Conservation (phyloP, 2,888 invertebrate species). For the Hyposoter dolosus region DNA sequence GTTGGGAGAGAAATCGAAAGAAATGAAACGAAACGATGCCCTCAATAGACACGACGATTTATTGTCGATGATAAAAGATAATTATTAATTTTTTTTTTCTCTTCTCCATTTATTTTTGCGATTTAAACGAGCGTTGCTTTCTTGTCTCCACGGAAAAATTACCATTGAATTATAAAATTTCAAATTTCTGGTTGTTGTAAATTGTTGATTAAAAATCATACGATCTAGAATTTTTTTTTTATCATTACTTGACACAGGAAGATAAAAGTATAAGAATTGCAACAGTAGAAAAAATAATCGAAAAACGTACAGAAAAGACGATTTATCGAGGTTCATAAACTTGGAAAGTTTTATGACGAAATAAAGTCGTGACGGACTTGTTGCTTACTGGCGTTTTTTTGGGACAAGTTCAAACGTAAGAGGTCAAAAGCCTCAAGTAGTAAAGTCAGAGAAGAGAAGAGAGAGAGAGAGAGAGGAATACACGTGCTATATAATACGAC, state of each 20-base stretch:
- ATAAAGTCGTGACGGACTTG: background rate
- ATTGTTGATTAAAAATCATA: background rate
- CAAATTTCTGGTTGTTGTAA: background rate
- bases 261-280: background rate
- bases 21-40: background rate
- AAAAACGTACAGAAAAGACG: background rate
- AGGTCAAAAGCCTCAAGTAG: slow-evolving; percentile 47
- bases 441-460: background rate
- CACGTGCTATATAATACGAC: slow-evolving; percentile 25
- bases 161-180: background rate
- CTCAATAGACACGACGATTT: background rate
- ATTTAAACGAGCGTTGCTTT: background rate
- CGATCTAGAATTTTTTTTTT: background rate
- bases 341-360: background rate
- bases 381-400: slow-evolving; percentile 17
- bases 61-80: background rate
- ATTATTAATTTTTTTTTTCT: background rate
- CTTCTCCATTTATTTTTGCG: background rate
- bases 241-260: background rate
- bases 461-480: background rate
- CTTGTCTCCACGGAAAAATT: background rate
- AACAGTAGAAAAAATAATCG: background rate
- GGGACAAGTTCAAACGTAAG: slow-evolving; percentile 47
- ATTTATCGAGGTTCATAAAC: background rate
- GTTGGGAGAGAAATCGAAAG: background rate